These are phyloP conservation scores for Drosophila multiciliata DNA, from an alignment of 2,888 invertebrate species.

Conservation along the genomic window DNA sequence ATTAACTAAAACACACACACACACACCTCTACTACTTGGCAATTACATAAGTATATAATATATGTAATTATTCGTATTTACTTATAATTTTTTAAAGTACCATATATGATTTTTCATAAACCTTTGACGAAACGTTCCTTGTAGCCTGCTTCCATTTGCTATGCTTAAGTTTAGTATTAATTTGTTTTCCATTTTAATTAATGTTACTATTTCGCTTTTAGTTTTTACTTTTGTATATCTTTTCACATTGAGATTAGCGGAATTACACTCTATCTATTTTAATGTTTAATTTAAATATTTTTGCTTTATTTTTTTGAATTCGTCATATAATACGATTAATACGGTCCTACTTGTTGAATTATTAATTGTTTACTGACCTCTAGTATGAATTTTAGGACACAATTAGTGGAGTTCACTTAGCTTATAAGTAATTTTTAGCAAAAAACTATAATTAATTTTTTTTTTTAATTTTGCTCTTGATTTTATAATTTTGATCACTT, in stretches of 20 bases:
- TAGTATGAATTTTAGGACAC: conserved; percentile 73
- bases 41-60: conserved; percentile 52
- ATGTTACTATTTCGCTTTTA: conserved; percentile 15
- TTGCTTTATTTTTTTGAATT: conserved; percentile 29
- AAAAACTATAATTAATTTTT: conserved; percentile 39
- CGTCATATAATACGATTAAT: conserved; percentile 56
- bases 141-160: conserved; percentile 52
- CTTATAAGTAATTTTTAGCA: conserved; percentile 41
- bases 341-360: conserved; percentile 34
- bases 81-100: conserved; percentile 22
- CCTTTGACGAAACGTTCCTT: conserved; percentile 34
- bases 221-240: conserved; percentile 1
- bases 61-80: conserved; percentile 50
- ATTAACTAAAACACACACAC: conserved; percentile 62
- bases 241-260: conserved; percentile 71
- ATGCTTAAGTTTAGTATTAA: conserved; percentile 33
- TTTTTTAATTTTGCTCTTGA: conserved; percentile 41
- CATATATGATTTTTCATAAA: conserved; percentile 28
- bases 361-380: conserved; percentile 53
- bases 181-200: conserved; percentile 2
- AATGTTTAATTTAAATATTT: conserved; percentile 21
- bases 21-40: conserved; percentile 56
- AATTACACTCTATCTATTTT: conserved; percentile 68
- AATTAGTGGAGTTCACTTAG: conserved; percentile 63
- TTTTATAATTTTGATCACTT: conserved; percentile 72